These are phyloP conservation scores for Brenthis daphne DNA, from an alignment of 2,888 invertebrate species.

Conservation along the genomic window DNA sequence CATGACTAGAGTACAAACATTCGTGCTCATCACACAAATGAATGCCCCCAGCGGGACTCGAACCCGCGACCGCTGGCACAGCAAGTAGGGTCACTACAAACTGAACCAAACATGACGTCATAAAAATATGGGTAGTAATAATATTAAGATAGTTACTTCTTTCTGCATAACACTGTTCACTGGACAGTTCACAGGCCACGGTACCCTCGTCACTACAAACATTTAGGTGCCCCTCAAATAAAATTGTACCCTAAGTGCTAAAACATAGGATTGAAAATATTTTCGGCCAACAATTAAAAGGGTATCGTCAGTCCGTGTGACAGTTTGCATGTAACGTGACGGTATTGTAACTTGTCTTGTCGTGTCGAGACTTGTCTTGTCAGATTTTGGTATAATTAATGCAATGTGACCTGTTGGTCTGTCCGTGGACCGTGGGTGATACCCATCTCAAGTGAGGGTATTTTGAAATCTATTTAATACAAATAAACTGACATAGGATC, in stretches of 20 bases:
- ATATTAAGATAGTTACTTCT: not conserved
- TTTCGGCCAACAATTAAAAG: constrained; percentile 13
- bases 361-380: not conserved
- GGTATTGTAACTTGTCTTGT: constrained; percentile 13
- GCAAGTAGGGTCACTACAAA: no score
- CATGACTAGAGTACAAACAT: no score
- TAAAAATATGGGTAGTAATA: not conserved
- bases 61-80: no score
- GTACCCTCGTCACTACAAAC: constrained; percentile 23
- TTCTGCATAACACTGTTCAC: constrained; percentile 5
- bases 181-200: constrained; percentile 9
- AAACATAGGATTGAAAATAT: constrained; percentile 4
- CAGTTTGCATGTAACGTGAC: constrained; percentile 33
- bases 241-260: constrained; percentile 16
- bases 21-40: no score
- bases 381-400: constrained; percentile 21
- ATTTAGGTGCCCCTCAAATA: constrained; percentile 8
- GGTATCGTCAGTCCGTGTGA: constrained; percentile 29
- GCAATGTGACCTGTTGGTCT: constrained; percentile 10
- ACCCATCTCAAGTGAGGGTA: not conserved
- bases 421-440: not conserved
- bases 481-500: not conserved
- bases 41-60: no score
- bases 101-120: no score
- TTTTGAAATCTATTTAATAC: not conserved